A percentile compares a stretch with the other conserved stretches of the same genome.
These are phyloP conservation scores for Acipenser oxyrinchus DNA, from an alignment of 2,797 vertebrate species.

Conservation along the genomic window DNA sequence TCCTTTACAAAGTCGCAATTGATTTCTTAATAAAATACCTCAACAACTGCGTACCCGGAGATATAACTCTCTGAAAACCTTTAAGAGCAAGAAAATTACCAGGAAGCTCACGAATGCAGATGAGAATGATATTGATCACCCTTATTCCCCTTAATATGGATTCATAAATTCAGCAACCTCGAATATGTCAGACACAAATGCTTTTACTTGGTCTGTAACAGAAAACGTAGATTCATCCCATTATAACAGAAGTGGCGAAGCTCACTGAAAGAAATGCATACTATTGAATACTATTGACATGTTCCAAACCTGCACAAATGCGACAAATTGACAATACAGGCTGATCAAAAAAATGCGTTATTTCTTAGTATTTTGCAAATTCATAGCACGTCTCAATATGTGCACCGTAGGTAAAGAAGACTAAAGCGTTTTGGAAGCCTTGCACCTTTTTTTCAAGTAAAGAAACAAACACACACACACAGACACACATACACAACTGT, in stretches of 20 bases:
- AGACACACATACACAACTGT: too few species aligned
- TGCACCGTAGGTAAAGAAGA: too few species aligned
- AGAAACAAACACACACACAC: too few species aligned
- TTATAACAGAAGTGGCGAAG: slow-evolving; percentile 31
- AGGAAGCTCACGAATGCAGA: slow-evolving; percentile 69
- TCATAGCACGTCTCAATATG: too few species aligned
- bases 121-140: slow-evolving; percentile 71
- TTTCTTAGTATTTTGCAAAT: too few species aligned
- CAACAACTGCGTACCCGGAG: slow-evolving; percentile 59
- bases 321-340: too few species aligned
- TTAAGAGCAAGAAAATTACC: slow-evolving; percentile 69
- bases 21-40: slow-evolving; percentile 74
- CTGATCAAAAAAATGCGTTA: too few species aligned
- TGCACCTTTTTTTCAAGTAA: too few species aligned
- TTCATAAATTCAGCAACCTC: slow-evolving; percentile 72
- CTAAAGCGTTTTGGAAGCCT: too few species aligned
- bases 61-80: slow-evolving; percentile 72
- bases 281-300: too few species aligned
- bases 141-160: slow-evolving; percentile 71
- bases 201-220: slow-evolving; percentile 55
- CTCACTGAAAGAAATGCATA: slow-evolving; percentile 7
- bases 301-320: too few species aligned
- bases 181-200: slow-evolving; percentile 55
- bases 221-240: slow-evolving; percentile 41
- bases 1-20: slow-evolving; percentile 74